A percentile compares a stretch with the other conserved stretches of the same genome.
Evolutionary conservation across 1,140 invertebrate genomes (phyloP).

Genomic region (Holcopasites calliopsidis): DNA sequence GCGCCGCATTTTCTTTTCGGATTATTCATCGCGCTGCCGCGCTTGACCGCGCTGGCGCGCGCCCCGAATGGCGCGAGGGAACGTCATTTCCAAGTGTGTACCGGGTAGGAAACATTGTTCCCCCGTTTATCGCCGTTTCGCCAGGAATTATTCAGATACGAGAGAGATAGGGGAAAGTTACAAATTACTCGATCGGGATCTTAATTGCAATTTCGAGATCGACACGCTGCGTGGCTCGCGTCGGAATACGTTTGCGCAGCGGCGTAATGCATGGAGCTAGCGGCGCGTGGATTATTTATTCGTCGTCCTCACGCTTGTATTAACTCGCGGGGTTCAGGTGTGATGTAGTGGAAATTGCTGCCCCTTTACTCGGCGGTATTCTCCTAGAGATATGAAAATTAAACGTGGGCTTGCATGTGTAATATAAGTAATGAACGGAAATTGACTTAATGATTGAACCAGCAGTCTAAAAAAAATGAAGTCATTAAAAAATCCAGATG

Average conservation of each 20-base stretch:
- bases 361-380: no score
- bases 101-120: slow-evolving; percentile 10
- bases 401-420: no score
- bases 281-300: slow-evolving; percentile 16
- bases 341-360: background rate
- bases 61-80: background rate
- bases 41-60: slow-evolving; percentile 13
- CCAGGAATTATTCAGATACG: slow-evolving; percentile 9
- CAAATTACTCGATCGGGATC: slow-evolving; percentile 39
- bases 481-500: no score
- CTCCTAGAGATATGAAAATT: no score
- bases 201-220: slow-evolving; percentile 20
- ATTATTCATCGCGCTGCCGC: slow-evolving; percentile 18
- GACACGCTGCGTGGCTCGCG: no score
- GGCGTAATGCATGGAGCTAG: background rate
- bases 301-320: background rate
- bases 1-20: background rate
- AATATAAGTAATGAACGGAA: no score
- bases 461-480: no score
- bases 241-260: background rate
- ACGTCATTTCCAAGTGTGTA: slow-evolving; percentile 34
- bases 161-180: slow-evolving; percentile 17
- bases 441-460: no score
- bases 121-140: background rate
- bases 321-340: background rate